These are phyloP conservation scores for Cryptoprocta ferox DNA, from an alignment of 2,797 vertebrate genomes.

Conservation along the genomic window DNA sequence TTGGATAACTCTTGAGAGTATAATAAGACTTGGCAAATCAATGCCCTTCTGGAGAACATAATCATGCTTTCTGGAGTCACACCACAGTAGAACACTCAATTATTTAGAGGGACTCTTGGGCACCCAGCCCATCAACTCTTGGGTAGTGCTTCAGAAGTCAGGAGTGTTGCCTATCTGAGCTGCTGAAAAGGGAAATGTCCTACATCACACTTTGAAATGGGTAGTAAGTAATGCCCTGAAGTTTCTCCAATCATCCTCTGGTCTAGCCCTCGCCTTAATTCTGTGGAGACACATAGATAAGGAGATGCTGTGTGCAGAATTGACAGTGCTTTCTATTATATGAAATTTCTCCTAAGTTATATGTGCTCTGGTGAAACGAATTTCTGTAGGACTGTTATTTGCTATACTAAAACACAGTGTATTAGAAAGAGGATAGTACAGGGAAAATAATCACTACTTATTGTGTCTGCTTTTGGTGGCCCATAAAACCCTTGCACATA, in stretches of 20 bases:
- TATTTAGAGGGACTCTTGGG: slow-evolving; percentile 47
- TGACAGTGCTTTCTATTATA: neutral
- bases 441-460: neutral
- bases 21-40: slow-evolving; percentile 53
- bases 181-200: neutral
- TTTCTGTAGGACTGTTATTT: neutral
- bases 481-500: neutral
- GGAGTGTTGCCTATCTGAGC: neutral
- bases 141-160: slow-evolving; percentile 13
- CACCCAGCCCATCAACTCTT: slow-evolving; percentile 41
- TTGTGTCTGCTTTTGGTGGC: neutral
- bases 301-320: neutral
- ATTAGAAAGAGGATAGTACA: neutral
- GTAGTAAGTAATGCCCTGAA: neutral
- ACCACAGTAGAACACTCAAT: neutral
- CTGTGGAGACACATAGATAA: neutral
- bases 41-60: slow-evolving; percentile 44
- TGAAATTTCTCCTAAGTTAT: neutral
- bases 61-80: slow-evolving; percentile 43
- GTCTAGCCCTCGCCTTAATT: neutral
- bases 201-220: neutral
- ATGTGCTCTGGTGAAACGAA: neutral
- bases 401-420: neutral
- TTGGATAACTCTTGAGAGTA: slow-evolving; percentile 5
- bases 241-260: neutral